Evolutionary conservation across 2,113 vertebrate genomes (phyloP).

Genomic region (Urocolius indicus): DNA sequence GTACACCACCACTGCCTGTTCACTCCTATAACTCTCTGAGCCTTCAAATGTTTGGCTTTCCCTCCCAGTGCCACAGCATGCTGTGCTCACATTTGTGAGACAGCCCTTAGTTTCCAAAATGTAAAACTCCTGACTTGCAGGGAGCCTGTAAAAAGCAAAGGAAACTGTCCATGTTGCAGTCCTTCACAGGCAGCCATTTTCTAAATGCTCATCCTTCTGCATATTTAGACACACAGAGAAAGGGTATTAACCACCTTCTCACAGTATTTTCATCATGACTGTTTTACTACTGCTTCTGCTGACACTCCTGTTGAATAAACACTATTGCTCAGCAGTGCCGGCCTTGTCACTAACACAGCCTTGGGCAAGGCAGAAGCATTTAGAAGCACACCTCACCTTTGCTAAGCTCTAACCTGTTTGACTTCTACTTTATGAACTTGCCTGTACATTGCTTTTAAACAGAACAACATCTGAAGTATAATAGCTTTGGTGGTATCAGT

Average conservation of each 20-base stretch:
- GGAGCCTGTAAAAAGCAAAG: not conserved
- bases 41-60: not conserved
- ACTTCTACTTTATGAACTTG: not conserved
- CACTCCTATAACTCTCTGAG: not conserved
- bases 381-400: not conserved
- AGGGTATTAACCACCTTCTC: not conserved
- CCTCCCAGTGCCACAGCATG: not conserved
- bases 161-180: not conserved
- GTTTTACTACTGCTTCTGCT: not conserved
- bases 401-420: not conserved
- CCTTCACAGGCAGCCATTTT: not conserved
- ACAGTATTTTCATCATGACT: not conserved
- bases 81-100: rapidly evolving
- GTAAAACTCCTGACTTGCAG: not conserved
- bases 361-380: not conserved
- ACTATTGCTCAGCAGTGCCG: not conserved
- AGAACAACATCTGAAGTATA: not conserved
- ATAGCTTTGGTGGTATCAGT: not conserved
- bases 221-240: not conserved
- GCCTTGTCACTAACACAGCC: not conserved
- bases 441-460: not conserved
- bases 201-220: not conserved
- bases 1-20: not conserved
- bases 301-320: not conserved
- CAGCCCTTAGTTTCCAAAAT: not conserved